Conservation (phyloP, 2,888 invertebrate species). For the Hyppa rectilinea region DNA sequence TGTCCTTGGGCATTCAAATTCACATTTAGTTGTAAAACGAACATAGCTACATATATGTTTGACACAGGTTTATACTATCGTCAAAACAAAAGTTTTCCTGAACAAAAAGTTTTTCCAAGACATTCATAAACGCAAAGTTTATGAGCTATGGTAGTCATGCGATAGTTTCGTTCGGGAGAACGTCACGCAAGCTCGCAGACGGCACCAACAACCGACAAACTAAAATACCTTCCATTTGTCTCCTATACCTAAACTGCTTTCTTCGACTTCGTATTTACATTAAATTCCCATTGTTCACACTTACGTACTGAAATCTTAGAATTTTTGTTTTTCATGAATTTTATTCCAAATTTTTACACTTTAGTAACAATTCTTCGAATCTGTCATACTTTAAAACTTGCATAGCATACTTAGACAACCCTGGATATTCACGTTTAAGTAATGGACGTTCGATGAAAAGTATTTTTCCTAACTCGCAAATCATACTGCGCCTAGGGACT, state of each 20-base stretch:
- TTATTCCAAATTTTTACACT: neutral
- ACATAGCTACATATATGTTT: conserved; percentile 34
- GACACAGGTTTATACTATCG: conserved; percentile 58
- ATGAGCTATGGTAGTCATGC: conserved; percentile 77
- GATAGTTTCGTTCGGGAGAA: conserved; percentile 72
- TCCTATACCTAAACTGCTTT: conserved; percentile 54
- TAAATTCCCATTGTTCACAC: conserved; percentile 53
- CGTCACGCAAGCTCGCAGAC: conserved; percentile 73
- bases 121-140: conserved; percentile 77
- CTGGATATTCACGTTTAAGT: neutral
- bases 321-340: conserved; percentile 5
- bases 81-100: conserved; percentile 70
- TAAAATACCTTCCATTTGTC: conserved; percentile 71
- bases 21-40: conserved; percentile 38
- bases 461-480: neutral
- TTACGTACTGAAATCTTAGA: conserved; percentile 4
- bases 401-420: neutral
- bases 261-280: conserved; percentile 50
- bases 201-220: conserved; percentile 55
- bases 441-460: neutral
- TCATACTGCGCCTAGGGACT: conserved; percentile 8
- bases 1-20: conserved; percentile 36
- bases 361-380: neutral
- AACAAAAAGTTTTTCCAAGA: conserved; percentile 74
- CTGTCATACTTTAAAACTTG: neutral